Percentiles rank a stretch among this genome's conserved stretches.
Conservation (phyloP, 1,140 invertebrate genomes). For the Ladona fulva region DNA sequence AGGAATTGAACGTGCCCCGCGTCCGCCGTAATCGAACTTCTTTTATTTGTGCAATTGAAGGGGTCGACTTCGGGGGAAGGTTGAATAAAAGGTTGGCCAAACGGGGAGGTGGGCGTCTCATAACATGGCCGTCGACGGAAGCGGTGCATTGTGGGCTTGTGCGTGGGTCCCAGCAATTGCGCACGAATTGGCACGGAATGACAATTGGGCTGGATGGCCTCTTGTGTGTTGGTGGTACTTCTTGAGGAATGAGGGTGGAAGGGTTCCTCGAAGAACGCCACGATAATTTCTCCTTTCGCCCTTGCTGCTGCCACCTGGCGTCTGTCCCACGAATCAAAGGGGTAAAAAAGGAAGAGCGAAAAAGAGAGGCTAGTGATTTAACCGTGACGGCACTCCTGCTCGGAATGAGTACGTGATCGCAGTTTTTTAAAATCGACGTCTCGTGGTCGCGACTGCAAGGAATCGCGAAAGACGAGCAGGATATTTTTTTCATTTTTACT, state of each 20-base stretch:
- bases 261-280: not conserved
- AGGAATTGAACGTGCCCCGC: too few species aligned
- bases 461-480: too few species aligned
- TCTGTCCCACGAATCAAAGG: not conserved
- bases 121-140: not conserved
- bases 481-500: too few species aligned
- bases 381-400: not conserved
- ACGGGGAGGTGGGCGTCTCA: too few species aligned
- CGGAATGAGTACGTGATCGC: not conserved
- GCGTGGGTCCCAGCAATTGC: not conserved
- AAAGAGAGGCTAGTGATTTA: not conserved
- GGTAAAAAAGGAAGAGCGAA: not conserved
- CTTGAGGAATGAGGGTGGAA: not conserved
- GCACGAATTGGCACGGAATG: not conserved
- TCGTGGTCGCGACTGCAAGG: too few species aligned
- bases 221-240: not conserved
- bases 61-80: too few species aligned
- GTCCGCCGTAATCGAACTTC: too few species aligned
- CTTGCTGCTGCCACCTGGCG: not conserved
- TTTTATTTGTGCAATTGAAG: too few species aligned
- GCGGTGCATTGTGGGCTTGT: constrained; percentile 6
- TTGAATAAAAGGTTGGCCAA: too few species aligned
- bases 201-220: not conserved
- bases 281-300: not conserved
- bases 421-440: not conserved